These are phyloP conservation scores for Ophion obscuratus DNA, from an alignment of 2,888 invertebrate genomes.

Conservation along the genomic window DNA sequence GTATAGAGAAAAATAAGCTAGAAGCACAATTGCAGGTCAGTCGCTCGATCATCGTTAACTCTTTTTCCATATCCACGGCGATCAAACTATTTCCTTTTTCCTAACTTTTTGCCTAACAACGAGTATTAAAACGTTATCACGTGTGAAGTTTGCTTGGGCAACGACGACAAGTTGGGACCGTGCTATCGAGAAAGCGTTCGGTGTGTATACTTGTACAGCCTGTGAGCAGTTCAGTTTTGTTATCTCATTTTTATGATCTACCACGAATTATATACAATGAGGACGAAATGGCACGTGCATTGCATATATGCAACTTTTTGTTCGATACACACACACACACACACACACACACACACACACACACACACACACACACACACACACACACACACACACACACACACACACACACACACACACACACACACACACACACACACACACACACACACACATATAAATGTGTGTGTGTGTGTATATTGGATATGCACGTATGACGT, in stretches of 20 bases:
- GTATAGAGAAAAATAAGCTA: slow-evolving; percentile 47
- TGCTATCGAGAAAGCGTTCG: slow-evolving; percentile 36
- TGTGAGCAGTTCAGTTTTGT: slow-evolving; percentile 21
- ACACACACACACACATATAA: neutral
- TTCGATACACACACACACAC: too few species aligned
- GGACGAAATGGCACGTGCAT: slow-evolving; percentile 28
- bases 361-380: neutral
- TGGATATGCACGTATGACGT: neutral
- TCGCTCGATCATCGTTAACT: slow-evolving; percentile 77
- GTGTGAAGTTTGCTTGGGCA: slow-evolving; percentile 61
- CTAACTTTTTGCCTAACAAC: slow-evolving; percentile 58
- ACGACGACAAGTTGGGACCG: slow-evolving; percentile 43
- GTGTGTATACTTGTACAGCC: neutral
- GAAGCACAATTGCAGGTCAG: slow-evolving; percentile 68
- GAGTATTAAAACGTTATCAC: slow-evolving; percentile 66
- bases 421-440: neutral
- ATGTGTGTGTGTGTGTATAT: neutral
- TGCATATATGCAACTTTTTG: neutral
- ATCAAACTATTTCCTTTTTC: slow-evolving; percentile 40
- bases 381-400: neutral
- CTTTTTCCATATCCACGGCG: slow-evolving; percentile 52
- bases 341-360: too few species aligned
- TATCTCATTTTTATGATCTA: slow-evolving; percentile 63
- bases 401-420: neutral
- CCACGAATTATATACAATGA: slow-evolving; percentile 53